Base-by-base conservation (phyloP, 2,113 vertebrate genomes). In the Oceanites oceanicus region DNA sequence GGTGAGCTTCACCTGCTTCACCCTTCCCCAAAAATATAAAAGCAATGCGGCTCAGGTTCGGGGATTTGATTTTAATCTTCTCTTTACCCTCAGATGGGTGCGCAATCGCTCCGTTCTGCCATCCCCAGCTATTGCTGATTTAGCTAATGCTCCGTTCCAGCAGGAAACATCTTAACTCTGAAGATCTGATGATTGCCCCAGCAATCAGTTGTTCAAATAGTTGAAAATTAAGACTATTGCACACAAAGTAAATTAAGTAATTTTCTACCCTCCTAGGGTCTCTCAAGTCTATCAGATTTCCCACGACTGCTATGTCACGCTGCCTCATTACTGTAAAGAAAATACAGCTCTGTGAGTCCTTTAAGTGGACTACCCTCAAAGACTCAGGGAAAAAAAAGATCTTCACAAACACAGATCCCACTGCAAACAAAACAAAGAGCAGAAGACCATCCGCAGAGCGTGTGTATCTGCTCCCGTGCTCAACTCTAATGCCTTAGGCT, bases 101-200 rank as follows among this genome's bases (percentile, higher is more conserved):
- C 2, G 12, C 86, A 26, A 52, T 83, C 5, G 7, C 80, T 86
- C 73, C 42, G 2, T 53, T 94, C 80, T 63, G 90, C 76, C 78
- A 21, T 78, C 72, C 61, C 73, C 80, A 67, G 91, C 71, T 80
- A 59, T 47, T 2, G 2, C 84, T 96, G 95, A 96, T 96, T 96
- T 96, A 97, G 95, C 82, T 97, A 96, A 97, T 84, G 87, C 91
- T 94, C 88, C 2, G 10, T 21, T 97, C 82, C 95, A 94, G 93
- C 96, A 95, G 96, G 96, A 97, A 96, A 95, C 93, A 93, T 97
- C 94, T 97, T 97, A 96, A 97, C 96, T 96, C 92, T 53, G 86
- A 94, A 90, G 94, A 96, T 90, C 91, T 82, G 88, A 92, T 97
- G 96, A 97, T 93, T 97, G 96, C 79, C 96, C 71, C 92, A 90